phyloP scores from a whole-genome alignment of 2,113 vertebrate genomes.

The Pelvicachromis taeniatus region DNA sequence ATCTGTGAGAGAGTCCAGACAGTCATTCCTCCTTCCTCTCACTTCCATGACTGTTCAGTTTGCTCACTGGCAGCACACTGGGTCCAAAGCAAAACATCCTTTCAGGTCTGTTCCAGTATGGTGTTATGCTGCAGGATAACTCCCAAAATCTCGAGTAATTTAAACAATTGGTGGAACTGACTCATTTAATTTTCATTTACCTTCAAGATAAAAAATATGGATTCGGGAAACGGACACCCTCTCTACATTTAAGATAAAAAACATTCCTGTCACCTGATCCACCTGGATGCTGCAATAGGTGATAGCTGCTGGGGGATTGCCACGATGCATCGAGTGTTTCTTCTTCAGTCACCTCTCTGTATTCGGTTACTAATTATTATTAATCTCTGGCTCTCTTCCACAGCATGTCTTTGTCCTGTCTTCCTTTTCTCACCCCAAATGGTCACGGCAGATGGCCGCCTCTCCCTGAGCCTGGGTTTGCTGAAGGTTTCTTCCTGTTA shows the following conservation, averaged over 20 bases:
- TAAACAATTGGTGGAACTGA: background rate
- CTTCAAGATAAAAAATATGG: background rate
- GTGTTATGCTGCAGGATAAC: background rate
- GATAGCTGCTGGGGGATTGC: background rate
- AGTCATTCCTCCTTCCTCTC: constrained; percentile 46
- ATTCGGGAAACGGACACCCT: background rate
- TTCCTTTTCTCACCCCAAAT: background rate
- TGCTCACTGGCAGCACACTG: constrained; percentile 31
- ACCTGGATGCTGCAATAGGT: background rate
- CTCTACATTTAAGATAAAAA: background rate
- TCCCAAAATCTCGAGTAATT: background rate
- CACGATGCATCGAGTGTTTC: too few species aligned
- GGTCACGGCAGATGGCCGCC: background rate
- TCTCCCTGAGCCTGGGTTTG: background rate
- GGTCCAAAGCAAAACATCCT: constrained; percentile 18
- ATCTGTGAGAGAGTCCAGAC: constrained; percentile 61
- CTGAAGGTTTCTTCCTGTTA: background rate
- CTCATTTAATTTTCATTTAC: background rate
- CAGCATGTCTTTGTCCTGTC: background rate
- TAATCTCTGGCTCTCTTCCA: too few species aligned
- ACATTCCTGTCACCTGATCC: background rate
- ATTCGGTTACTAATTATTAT: too few species aligned
- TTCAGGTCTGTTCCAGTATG: background rate
- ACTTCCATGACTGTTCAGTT: constrained; percentile 49
- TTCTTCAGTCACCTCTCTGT: too few species aligned